These are phyloP conservation scores for Anguilla anguilla DNA, from an alignment of 2,797 vertebrate species.

Conservation along the genomic window DNA sequence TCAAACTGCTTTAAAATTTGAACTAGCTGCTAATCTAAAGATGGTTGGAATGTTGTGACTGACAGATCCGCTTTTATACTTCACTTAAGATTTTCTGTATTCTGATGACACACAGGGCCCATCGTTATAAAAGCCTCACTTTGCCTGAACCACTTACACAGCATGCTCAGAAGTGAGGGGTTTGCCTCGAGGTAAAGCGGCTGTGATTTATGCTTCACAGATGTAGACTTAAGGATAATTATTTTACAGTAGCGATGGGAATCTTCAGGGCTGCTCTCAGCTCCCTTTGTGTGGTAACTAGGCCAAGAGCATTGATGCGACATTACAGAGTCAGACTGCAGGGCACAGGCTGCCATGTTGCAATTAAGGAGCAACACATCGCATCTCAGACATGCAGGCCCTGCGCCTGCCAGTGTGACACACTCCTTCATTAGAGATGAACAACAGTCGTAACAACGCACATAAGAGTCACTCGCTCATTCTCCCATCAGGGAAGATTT, in stretches of 20 bases:
- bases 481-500: neutral
- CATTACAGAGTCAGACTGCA: slow-evolving; percentile 24
- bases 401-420: neutral
- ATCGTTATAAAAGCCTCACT: neutral
- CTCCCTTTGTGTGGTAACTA: slow-evolving; percentile 25
- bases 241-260: slow-evolving; percentile 15
- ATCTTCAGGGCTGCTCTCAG: slow-evolving; percentile 19
- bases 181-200: slow-evolving; percentile 14
- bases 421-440: neutral
- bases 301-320: slow-evolving; percentile 23
- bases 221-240: slow-evolving; percentile 30
- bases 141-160: neutral
- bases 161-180: neutral
- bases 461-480: neutral
- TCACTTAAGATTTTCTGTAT: neutral
- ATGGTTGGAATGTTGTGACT: neutral
- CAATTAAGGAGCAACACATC: slow-evolving; percentile 29
- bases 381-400: neutral
- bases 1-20: neutral
- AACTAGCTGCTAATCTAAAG: neutral
- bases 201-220: slow-evolving; percentile 27
- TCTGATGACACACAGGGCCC: neutral
- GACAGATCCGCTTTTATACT: too few relatives aligned
- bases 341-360: slow-evolving; percentile 19
- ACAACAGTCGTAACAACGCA: neutral